A percentile compares a stretch with the other conserved stretches of the same genome.
Evolutionary conservation across 1,140 invertebrate genomes (phyloP).

Genomic region (Pissodes strobi): DNA sequence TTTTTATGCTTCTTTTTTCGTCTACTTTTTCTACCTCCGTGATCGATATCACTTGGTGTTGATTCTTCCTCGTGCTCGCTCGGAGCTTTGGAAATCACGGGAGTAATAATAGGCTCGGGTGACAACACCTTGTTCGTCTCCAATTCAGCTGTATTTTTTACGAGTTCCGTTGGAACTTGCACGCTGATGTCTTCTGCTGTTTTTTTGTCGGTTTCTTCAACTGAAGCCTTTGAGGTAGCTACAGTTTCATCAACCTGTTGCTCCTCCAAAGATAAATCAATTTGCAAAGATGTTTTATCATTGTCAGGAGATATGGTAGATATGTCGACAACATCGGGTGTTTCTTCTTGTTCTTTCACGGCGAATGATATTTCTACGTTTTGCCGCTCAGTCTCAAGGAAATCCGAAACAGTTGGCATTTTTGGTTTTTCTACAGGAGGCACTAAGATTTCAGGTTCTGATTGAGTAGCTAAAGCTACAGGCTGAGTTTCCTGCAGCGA

Average conservation of each 20-base stretch:
- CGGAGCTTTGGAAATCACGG: constrained; percentile 51
- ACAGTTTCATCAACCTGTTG: constrained; percentile 39
- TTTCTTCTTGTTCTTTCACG: not conserved
- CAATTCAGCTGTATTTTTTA: constrained; percentile 19
- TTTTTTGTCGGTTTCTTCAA: constrained; percentile 39
- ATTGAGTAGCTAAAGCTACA: constrained; percentile 1
- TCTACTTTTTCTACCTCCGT: constrained; percentile 55
- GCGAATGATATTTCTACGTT: constrained; percentile 5
- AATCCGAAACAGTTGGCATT: constrained; percentile 18
- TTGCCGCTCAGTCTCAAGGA: constrained; percentile 33
- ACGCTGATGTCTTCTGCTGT: constrained; percentile 46
- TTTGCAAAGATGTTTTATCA: constrained; percentile 47
- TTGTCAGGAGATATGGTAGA: no score
- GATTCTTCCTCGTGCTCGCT: constrained; percentile 48
- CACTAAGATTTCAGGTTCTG: not conserved
- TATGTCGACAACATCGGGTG: no score
- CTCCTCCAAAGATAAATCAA: constrained; percentile 52
- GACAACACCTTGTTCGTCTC: constrained; percentile 5
- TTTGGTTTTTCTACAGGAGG: no score
- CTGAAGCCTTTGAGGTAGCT: constrained; percentile 43
- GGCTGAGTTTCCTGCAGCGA: constrained; percentile 35
- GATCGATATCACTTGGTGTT: constrained; percentile 56
- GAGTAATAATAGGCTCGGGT: constrained; percentile 30
- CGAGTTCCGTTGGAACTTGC: constrained; percentile 38
- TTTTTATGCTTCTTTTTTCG: constrained; percentile 60